phyloP scores from a whole-genome alignment of 2,888 invertebrate species.

The Machimus rusticus region DNA sequence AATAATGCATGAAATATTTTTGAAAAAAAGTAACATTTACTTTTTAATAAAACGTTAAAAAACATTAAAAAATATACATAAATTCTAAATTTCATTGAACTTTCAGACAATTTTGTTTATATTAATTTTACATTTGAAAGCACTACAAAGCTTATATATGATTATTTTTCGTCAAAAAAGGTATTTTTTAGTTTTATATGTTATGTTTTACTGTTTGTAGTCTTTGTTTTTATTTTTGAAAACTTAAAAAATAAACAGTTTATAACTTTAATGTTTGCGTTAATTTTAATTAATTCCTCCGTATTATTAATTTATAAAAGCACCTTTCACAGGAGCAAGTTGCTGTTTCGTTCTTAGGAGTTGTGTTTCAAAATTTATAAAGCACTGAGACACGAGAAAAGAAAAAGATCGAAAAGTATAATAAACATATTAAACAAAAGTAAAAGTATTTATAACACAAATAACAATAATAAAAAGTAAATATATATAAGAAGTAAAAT shows the following conservation, averaged over 20 bases:
- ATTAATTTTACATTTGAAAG: neutral
- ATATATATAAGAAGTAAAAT: slow-evolving; percentile 35
- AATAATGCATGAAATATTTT: too few species aligned
- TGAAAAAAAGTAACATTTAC: too few species aligned
- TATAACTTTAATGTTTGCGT: too few species aligned
- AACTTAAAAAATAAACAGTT: neutral
- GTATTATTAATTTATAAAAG: neutral
- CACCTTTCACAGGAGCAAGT: neutral
- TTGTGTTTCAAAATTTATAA: neutral
- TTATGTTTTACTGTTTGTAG: neutral
- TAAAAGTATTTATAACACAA: slow-evolving; percentile 14
- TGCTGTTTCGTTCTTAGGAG: neutral
- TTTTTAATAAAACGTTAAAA: too few species aligned
- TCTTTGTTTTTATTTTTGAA: neutral
- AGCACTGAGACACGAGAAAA: neutral
- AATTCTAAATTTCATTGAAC: too few species aligned
- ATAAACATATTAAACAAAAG: slow-evolving; percentile 35
- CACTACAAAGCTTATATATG: neutral
- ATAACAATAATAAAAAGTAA: slow-evolving; percentile 39
- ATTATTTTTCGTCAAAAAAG: neutral
- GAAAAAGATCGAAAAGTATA: neutral
- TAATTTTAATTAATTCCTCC: neutral
- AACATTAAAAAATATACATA: too few species aligned
- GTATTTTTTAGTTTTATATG: neutral
- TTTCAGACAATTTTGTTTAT: too few species aligned